Evolutionary conservation across 2,888 invertebrate species (phyloP).

Genomic region (Sphaeridia pumilis): DNA sequence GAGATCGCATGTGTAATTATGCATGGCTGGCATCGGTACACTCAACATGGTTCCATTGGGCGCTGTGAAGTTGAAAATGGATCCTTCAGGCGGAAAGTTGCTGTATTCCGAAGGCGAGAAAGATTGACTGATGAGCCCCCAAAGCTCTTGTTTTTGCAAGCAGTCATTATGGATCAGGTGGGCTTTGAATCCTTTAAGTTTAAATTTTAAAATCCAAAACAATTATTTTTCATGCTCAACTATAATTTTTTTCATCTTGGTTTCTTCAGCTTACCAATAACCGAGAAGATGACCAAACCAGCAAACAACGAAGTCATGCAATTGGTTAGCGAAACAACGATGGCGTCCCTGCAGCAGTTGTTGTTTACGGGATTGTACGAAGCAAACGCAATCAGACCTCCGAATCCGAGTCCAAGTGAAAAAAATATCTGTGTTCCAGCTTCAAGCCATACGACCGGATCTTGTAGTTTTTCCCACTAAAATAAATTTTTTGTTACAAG

Average conservation of each 20-base stretch:
- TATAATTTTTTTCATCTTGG: neutral
- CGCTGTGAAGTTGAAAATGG: conserved; percentile 20
- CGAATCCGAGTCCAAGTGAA: conserved; percentile 87
- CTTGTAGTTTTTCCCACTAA: conserved; percentile 75
- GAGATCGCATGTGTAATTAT: conserved; percentile 59
- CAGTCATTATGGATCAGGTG: conserved; percentile 71
- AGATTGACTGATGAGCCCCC: conserved; percentile 17
- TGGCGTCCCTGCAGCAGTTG: conserved; percentile 87
- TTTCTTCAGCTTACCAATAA: conserved; percentile 54
- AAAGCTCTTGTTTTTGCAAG: conserved; percentile 38
- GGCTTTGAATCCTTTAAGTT: conserved; percentile 74
- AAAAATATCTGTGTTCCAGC: conserved; percentile 97
- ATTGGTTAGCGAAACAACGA: conserved; percentile 83
- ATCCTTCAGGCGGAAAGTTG: conserved; percentile 22
- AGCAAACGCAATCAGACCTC: conserved; percentile 89
- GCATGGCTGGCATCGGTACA: conserved; percentile 31
- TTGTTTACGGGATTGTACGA: conserved; percentile 96
- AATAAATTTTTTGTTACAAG: too few relatives aligned
- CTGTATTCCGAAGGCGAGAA: conserved; percentile 28
- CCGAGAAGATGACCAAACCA: conserved; percentile 88
- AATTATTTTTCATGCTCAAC: neutral
- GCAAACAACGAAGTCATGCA: conserved; percentile 94
- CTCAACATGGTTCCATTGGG: conserved; percentile 32
- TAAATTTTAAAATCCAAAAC: too few relatives aligned
- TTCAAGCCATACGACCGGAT: conserved; percentile 94